phyloP scores from a whole-genome alignment of 2,888 invertebrate species.

The Ennomos fuscantarius region DNA sequence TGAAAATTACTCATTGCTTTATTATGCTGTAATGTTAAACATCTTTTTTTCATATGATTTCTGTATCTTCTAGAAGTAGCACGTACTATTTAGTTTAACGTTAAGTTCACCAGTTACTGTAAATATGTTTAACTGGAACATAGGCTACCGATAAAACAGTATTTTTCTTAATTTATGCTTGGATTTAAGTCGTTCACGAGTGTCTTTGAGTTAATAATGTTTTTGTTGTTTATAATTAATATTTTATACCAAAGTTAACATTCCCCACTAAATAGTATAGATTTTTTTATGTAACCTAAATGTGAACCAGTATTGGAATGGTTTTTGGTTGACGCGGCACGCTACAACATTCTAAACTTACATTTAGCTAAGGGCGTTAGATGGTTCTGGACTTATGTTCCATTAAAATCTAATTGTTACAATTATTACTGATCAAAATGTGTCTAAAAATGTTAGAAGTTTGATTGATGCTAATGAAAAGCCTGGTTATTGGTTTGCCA shows the following conservation, averaged over 20 bases:
- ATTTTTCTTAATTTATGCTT: constrained; percentile 83
- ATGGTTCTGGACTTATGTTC: constrained; percentile 15
- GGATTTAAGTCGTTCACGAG: constrained; percentile 76
- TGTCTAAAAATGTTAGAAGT: too few relatives aligned
- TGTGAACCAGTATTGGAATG: constrained; percentile 54
- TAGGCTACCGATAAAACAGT: constrained; percentile 80
- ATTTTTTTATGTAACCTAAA: constrained; percentile 56
- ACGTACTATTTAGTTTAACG: constrained; percentile 42
- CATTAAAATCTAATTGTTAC: not conserved
- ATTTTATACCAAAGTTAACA: constrained; percentile 90
- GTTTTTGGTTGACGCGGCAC: constrained; percentile 61
- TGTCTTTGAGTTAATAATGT: constrained; percentile 78
- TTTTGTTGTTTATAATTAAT: constrained; percentile 83
- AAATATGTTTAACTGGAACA: constrained; percentile 73
- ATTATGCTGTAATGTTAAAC: too few relatives aligned
- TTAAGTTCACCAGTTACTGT: constrained; percentile 74
- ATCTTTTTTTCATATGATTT: not conserved
- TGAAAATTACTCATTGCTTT: too few relatives aligned
- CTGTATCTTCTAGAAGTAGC: constrained; percentile 38
- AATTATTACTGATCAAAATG: too few relatives aligned
- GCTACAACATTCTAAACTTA: constrained; percentile 72
- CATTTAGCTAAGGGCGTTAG: constrained; percentile 50
- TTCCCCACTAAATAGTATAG: constrained; percentile 87
- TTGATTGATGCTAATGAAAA: too few relatives aligned
- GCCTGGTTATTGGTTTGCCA: too few relatives aligned